A percentile compares a stretch with the other conserved stretches of the same genome.
These are phyloP conservation scores for Aulostomus chinensis DNA, from an alignment of 2,797 vertebrate species.

Conservation along the genomic window DNA sequence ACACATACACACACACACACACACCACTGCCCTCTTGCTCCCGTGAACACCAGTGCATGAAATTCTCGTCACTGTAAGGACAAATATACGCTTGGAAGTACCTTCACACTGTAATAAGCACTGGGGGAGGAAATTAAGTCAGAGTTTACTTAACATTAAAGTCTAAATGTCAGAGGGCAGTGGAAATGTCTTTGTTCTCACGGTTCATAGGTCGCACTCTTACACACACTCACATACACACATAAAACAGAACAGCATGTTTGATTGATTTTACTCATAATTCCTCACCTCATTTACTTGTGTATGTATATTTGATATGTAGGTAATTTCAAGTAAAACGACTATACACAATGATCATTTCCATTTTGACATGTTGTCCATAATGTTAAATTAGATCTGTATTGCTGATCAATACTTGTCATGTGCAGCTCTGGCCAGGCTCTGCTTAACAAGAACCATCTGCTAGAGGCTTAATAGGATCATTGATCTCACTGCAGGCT, in stretches of 20 bases:
- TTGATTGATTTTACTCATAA: slow-evolving; percentile 41
- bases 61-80: slow-evolving; percentile 13
- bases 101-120: slow-evolving; percentile 28
- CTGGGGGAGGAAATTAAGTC: slow-evolving; percentile 19
- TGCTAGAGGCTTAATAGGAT: slow-evolving; percentile 40
- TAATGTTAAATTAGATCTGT: slow-evolving; percentile 32
- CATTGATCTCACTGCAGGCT: slow-evolving; percentile 49
- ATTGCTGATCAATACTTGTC: slow-evolving; percentile 46
- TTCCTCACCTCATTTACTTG: slow-evolving; percentile 31
- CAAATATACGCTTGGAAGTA: slow-evolving; percentile 25
- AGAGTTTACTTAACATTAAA: slow-evolving; percentile 27
- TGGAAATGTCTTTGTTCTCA: slow-evolving; percentile 6
- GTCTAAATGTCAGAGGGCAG: slow-evolving; percentile 20
- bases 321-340: slow-evolving; percentile 19
- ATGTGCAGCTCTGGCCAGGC: slow-evolving; percentile 24
- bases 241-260: neutral
- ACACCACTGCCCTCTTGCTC: slow-evolving; percentile 21
- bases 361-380: slow-evolving; percentile 34
- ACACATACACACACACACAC: too few relatives aligned
- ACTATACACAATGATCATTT: slow-evolving; percentile 34
- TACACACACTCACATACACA: neutral
- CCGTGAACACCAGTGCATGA: slow-evolving; percentile 22
- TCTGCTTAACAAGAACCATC: slow-evolving; percentile 44
- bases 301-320: slow-evolving; percentile 16
- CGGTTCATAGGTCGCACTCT: slow-evolving; percentile 1